These are phyloP conservation scores for Neomicropteryx cornuta DNA, from an alignment of 1,140 invertebrate genomes.

Conservation along the genomic window DNA sequence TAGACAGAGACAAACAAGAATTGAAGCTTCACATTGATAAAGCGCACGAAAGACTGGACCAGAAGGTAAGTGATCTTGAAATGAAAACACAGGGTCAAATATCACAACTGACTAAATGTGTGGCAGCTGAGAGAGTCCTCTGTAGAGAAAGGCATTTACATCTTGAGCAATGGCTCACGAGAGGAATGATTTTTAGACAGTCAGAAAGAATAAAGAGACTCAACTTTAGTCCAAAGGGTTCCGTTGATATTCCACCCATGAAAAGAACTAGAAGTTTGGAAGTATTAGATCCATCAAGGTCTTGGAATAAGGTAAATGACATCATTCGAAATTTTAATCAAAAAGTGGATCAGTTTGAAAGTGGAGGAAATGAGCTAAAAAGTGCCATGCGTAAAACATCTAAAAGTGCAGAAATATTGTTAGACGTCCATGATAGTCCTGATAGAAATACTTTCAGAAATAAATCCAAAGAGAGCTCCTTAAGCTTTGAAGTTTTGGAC, in stretches of 20 bases:
- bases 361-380: conserved; percentile 28
- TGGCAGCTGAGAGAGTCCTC: conserved; percentile 48
- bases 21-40: conserved; percentile 73
- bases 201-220: conserved; percentile 43
- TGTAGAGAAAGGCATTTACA: conserved; percentile 54
- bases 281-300: conserved; percentile 39
- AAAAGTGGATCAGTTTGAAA: conserved; percentile 26
- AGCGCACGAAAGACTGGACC: conserved; percentile 67
- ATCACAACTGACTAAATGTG: conserved; percentile 54
- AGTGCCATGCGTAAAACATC: conserved; percentile 27
- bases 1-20: conserved; percentile 77
- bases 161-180: conserved; percentile 54
- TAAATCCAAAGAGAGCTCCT: no score
- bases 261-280: conserved; percentile 53
- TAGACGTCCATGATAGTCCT: no score
- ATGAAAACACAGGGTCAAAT: conserved; percentile 65
- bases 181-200: conserved; percentile 45
- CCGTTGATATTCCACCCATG: conserved; percentile 46
- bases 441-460: no score
- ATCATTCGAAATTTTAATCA: conserved; percentile 30
- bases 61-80: conserved; percentile 74
- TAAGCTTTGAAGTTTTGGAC: no score
- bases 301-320: conserved; percentile 30
- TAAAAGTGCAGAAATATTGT: conserved; percentile 32
- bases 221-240: conserved; percentile 42